These are phyloP conservation scores for Standfussiana lucernea DNA, from an alignment of 2,888 invertebrate species.

Conservation along the genomic window DNA sequence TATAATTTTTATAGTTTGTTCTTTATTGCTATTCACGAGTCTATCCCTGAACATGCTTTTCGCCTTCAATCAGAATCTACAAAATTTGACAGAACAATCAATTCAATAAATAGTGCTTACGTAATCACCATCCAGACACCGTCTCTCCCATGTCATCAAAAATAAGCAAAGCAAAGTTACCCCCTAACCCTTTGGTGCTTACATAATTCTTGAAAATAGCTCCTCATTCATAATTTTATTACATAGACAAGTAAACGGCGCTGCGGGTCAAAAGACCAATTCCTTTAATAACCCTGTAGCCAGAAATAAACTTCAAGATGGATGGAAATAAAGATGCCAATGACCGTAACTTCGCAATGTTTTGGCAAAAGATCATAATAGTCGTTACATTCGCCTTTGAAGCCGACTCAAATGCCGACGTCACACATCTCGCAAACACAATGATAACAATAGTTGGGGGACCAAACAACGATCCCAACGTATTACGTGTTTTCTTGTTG, in stretches of 20 bases:
- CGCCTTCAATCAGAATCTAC: neutral
- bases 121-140: neutral
- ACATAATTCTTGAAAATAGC: neutral
- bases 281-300: neutral
- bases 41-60: neutral
- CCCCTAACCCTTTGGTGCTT: too few relatives aligned
- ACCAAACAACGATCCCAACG: too few relatives aligned
- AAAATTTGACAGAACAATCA: neutral
- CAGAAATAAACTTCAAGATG: slow-evolving; percentile 26
- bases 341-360: slow-evolving; percentile 33
- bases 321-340: slow-evolving; percentile 16
- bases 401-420: neutral
- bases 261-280: neutral
- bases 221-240: neutral
- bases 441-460: slow-evolving; percentile 1
- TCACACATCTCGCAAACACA: neutral
- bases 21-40: neutral
- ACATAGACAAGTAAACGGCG: neutral
- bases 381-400: slow-evolving; percentile 7
- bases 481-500: neutral
- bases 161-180: neutral
- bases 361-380: slow-evolving; percentile 28
- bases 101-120: neutral
- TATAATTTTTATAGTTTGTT: too few relatives aligned
- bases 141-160: neutral